Evolutionary conservation across 2,113 vertebrate species (phyloP), one percentile per base, ranked within the genome.

Genomic region (Turnix velox): DNA sequence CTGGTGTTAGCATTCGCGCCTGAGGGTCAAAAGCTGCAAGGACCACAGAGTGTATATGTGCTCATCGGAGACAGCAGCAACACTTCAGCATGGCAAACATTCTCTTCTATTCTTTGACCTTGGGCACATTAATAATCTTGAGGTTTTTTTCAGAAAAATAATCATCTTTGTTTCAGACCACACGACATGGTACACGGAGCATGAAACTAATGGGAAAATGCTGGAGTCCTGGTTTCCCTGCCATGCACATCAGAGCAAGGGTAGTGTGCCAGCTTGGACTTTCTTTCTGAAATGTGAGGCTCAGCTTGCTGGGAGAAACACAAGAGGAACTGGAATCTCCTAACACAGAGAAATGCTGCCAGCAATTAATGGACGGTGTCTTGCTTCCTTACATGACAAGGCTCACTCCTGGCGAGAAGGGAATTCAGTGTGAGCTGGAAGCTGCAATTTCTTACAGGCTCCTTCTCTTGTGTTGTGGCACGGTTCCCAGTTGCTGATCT

Each of bases 401-500:
- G 30, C 59, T 91, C 8, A 11, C 77, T 94, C 89, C 87, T 30
- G 31, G 93, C 59, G 73, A 95, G 87, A 84, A 0, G 1, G 76
- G 91, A 93, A 92, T 92, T 76, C 51, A 43, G 87, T 1, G 0
- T 59, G 63, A 94, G 72, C 79, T 66, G 72, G 76, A 88, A 80
- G 73, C 55, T 87, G 72, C 69, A 45, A 10, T 84, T 91, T 88
- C 93, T 88, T 91, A 77, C 84, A 81, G 88, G 88, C 68, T 96
- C 76, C 63, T 80, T 93, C 55, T 80, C 76, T 86, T 58, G 63
- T 58, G 40, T n/a, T n/a, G 73, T 94, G 87, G 89, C 89, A 68
- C 25, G 51, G 61, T 91, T 96, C 91, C 91, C 89, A 93, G 87
- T 25, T 77, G 73, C 84, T 87, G 91, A 74, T 91, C 77, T 81